A percentile compares a stretch with the other conserved stretches of the same genome.
phyloP scores from a whole-genome alignment of 2,113 vertebrate genomes.

The Onychostruthus taczanowskii region DNA sequence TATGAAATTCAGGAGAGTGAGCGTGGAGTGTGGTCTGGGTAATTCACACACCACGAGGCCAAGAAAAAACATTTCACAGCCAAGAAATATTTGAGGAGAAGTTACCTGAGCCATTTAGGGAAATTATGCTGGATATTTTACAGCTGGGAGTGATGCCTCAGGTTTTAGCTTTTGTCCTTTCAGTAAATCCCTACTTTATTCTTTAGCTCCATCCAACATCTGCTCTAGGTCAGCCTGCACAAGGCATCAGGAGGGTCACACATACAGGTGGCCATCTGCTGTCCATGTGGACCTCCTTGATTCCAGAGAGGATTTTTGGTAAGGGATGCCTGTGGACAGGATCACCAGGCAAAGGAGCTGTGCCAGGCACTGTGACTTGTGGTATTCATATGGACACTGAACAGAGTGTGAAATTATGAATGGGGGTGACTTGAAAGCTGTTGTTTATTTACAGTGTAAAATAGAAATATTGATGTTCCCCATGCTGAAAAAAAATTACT shows the following conservation, averaged over 20 bases:
- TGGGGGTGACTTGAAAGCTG: fast-evolving
- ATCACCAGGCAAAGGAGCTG: background rate
- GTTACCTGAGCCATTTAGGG: background rate
- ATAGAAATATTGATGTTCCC: background rate
- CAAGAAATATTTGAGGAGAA: background rate
- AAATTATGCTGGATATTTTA: background rate
- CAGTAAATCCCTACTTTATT: background rate
- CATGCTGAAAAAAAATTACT: background rate
- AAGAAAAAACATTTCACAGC: background rate
- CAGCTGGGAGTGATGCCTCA: background rate
- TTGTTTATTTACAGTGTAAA: background rate
- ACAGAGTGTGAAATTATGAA: background rate
- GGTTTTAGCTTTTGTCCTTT: background rate
- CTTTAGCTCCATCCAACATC: background rate
- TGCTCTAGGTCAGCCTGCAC: background rate
- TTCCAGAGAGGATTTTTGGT: background rate
- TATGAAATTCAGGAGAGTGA: fast-evolving
- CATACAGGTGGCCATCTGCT: background rate
- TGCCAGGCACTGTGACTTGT: background rate
- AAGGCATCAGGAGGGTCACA: background rate
- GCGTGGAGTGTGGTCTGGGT: background rate
- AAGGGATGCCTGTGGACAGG: background rate
- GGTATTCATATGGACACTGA: background rate
- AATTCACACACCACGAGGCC: fast-evolving
- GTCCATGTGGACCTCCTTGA: background rate